Conservation (phyloP, 2,113 vertebrate genomes). For the Pachyramphus minor region DNA sequence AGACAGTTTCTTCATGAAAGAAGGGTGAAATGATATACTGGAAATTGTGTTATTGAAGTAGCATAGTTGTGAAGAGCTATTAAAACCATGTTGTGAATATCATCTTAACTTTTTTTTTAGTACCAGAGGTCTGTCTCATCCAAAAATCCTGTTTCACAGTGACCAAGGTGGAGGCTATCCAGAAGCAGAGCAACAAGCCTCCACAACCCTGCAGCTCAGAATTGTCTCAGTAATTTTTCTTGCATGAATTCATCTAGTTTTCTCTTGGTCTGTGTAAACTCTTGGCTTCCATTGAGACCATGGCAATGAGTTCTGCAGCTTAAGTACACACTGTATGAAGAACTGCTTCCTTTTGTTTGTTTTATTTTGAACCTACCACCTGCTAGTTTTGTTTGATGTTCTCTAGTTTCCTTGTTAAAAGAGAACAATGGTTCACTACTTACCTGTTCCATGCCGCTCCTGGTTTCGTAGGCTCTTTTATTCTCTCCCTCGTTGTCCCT, state of each 20-base stretch:
- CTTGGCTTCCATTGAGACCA: background rate
- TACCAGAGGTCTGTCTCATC: background rate
- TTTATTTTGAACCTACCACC: conserved; percentile 63
- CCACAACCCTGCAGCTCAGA: background rate
- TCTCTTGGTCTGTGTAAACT: conserved; percentile 31
- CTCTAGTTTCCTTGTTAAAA: conserved; percentile 55
- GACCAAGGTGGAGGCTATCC: background rate
- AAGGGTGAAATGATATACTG: background rate
- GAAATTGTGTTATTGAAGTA: background rate
- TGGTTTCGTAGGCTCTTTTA: background rate
- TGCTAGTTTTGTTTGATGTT: conserved; percentile 69
- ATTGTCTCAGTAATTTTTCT: background rate
- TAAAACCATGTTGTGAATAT: background rate
- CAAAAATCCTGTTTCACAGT: background rate
- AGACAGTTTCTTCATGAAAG: background rate
- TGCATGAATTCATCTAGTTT: conserved; percentile 40
- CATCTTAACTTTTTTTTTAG: background rate
- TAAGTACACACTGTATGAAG: conserved; percentile 57
- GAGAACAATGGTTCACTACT: conserved; percentile 2
- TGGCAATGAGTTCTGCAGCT: conserved; percentile 46
- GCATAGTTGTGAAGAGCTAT: background rate
- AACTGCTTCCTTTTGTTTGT: conserved; percentile 64
- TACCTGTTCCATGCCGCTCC: background rate
- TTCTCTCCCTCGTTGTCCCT: background rate
- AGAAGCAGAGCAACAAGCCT: background rate